Conservation (phyloP, 2,888 invertebrate genomes). For the Clepsis dumicolana region DNA sequence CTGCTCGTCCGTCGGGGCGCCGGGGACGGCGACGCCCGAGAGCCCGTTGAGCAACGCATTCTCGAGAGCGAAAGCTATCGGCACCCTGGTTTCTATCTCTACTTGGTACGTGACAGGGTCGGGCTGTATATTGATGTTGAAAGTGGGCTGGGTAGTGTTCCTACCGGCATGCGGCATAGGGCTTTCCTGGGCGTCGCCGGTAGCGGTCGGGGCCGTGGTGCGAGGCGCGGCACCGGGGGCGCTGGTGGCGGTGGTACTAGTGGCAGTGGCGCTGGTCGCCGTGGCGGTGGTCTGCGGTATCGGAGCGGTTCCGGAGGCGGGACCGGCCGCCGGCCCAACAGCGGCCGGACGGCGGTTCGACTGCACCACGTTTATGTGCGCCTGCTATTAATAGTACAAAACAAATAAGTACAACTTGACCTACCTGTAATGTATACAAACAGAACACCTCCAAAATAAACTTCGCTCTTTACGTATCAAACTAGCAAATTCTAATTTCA, state of each 20-base stretch:
- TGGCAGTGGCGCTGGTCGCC: slow-evolving; percentile 16
- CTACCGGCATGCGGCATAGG: slow-evolving; percentile 52
- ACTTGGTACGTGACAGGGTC: slow-evolving; percentile 68
- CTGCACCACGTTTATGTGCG: slow-evolving; percentile 69
- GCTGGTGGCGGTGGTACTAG: slow-evolving; percentile 32
- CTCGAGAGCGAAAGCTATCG: slow-evolving; percentile 65
- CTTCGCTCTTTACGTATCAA: too few species aligned
- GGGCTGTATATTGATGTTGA: slow-evolving; percentile 58
- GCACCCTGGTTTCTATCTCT: slow-evolving; percentile 70
- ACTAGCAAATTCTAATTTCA: too few species aligned
- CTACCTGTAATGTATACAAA: too few species aligned
- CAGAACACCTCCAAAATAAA: too few species aligned
- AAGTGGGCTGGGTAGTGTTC: slow-evolving; percentile 58
- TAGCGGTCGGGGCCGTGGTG: neutral
- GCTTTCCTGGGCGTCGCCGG: neutral
- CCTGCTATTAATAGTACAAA: slow-evolving; percentile 51
- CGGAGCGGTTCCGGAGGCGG: slow-evolving; percentile 38
- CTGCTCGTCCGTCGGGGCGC: neutral
- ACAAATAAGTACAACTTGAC: neutral
- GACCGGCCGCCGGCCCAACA: slow-evolving; percentile 29
- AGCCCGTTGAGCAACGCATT: slow-evolving; percentile 58
- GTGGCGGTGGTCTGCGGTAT: slow-evolving; percentile 22
- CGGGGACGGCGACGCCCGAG: slow-evolving; percentile 47
- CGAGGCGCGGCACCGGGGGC: slow-evolving; percentile 29
- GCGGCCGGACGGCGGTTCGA: slow-evolving; percentile 50